Percentiles rank a stretch among this genome's conserved stretches.
phyloP scores from a whole-genome alignment of 1,140 invertebrate species.

The Drosophila equinoxialis region DNA sequence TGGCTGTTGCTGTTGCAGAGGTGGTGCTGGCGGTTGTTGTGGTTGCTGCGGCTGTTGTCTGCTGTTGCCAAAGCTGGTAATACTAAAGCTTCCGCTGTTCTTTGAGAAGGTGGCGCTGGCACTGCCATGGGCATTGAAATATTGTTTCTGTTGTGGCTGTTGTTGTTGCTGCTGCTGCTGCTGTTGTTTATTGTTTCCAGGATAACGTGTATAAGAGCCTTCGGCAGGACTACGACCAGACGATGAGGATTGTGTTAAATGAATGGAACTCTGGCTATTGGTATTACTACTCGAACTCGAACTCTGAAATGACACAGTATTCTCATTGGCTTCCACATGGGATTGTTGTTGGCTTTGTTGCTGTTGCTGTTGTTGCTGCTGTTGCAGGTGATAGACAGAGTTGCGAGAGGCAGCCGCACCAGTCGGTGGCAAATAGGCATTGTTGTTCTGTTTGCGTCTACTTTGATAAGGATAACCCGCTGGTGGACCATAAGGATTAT shows the following conservation, averaged over 20 bases:
- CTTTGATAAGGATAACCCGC: slow-evolving; percentile 66
- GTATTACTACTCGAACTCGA: slow-evolving; percentile 38
- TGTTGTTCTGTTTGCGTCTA: slow-evolving; percentile 68
- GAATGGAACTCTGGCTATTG: slow-evolving; percentile 53
- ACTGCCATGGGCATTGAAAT: slow-evolving; percentile 68
- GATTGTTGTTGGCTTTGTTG: slow-evolving; percentile 57
- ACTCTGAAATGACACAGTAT: slow-evolving; percentile 64
- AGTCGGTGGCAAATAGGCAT: slow-evolving; percentile 75
- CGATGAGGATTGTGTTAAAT: slow-evolving; percentile 53
- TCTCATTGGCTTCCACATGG: slow-evolving; percentile 48
- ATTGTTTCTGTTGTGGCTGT: slow-evolving; percentile 62
- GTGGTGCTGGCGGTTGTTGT: slow-evolving; percentile 11
- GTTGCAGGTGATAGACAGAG: slow-evolving; percentile 65
- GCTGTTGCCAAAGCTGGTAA: slow-evolving; percentile 69
- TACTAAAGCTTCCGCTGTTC: slow-evolving; percentile 75
- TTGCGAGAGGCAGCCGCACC: slow-evolving; percentile 54
- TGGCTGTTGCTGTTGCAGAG: slow-evolving; percentile 28
- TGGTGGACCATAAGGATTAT: slow-evolving; percentile 65
- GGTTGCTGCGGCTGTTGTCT: slow-evolving; percentile 31
- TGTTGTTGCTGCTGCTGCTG: slow-evolving; percentile 25
- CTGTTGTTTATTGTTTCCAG: slow-evolving; percentile 37
- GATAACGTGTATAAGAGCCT: slow-evolving; percentile 61
- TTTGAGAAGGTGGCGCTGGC: slow-evolving; percentile 63
- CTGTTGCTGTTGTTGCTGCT: slow-evolving; percentile 61
- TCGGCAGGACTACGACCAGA: slow-evolving; percentile 59